Base-by-base conservation (phyloP, 2,888 invertebrate genomes). In the Ellobium chinense region DNA sequence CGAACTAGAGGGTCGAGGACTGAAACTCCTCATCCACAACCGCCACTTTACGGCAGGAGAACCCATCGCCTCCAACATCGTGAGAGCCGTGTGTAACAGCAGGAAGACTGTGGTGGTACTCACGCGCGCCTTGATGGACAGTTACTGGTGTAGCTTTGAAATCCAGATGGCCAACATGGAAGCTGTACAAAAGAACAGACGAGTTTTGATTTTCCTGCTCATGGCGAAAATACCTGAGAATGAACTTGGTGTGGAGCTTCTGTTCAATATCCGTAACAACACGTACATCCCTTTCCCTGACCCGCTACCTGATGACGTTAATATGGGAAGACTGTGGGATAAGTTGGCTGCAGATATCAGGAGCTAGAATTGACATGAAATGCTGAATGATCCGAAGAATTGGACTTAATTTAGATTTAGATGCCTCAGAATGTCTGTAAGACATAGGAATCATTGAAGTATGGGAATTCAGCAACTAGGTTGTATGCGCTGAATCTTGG, bases 151-250 rank as follows among this genome's bases (percentile, higher is more conserved):
- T 36, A 18, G 34, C 60, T 82, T 68, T 62, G 82, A 82, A 37
- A 54, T 82, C 14, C 78, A 82, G 78, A 81, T 81, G 81, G 81
- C 81, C 69, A 77, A 65, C 5, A 70, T 81, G 73, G 81, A 81
- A 54, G 46, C 36, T 29, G n/a, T 29, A 4, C 76, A 77, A 54
- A 36, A 63, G 4, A 77, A 77, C 3, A 58, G 76, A 5, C 39
- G 27, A 24, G 76, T 81, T 21, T 62, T 81, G 63, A 36, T 81
- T 18, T 77, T 81, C 31, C 72, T 81, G 24, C 29, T 81, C 27
- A 58, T 73, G 63, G 76, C 68, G 24, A 24, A 76, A n/a, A 62
- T 81, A 7, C 54, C 70, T 2, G 21, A 46, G n/a, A 0, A 39
- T 21, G 37, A 46, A 18, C 46, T 62, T 12, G 39, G 62, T 9